A percentile compares a stretch with the other conserved stretches of the same genome.
phyloP scores from a whole-genome alignment of 2,113 vertebrate genomes.

The Ia io region DNA sequence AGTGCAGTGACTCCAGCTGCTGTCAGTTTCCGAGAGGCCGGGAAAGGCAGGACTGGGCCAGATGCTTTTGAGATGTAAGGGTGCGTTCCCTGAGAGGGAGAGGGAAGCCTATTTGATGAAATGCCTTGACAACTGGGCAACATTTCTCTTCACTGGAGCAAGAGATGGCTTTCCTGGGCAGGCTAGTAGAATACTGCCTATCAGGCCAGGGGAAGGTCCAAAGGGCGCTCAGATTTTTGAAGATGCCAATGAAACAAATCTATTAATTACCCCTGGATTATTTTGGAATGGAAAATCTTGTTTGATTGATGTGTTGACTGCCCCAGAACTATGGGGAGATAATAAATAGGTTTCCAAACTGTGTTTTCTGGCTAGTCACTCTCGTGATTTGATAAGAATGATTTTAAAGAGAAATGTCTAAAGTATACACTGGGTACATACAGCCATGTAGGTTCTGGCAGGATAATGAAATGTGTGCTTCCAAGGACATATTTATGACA shows the following conservation, averaged over 20 bases:
- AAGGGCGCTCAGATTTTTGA: neutral
- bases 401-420: neutral
- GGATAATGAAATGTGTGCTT: slow-evolving; percentile 14
- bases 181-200: neutral
- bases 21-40: neutral
- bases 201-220: neutral
- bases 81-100: neutral
- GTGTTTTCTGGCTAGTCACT: slow-evolving; percentile 17
- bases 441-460: neutral
- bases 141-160: neutral
- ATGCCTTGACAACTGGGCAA: neutral
- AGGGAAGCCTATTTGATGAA: neutral
- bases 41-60: neutral
- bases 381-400: neutral
- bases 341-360: slow-evolving; percentile 7
- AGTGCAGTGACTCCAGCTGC: neutral
- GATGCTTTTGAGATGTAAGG: neutral
- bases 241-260: slow-evolving; percentile 42
- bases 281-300: neutral
- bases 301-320: neutral
- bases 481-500: neutral
- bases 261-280: neutral
- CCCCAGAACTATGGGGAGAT: slow-evolving; percentile 28
- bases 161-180: neutral
- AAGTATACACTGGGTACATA: neutral